phyloP scores from a whole-genome alignment of 2,888 invertebrate species.

The Andrena praecox region DNA sequence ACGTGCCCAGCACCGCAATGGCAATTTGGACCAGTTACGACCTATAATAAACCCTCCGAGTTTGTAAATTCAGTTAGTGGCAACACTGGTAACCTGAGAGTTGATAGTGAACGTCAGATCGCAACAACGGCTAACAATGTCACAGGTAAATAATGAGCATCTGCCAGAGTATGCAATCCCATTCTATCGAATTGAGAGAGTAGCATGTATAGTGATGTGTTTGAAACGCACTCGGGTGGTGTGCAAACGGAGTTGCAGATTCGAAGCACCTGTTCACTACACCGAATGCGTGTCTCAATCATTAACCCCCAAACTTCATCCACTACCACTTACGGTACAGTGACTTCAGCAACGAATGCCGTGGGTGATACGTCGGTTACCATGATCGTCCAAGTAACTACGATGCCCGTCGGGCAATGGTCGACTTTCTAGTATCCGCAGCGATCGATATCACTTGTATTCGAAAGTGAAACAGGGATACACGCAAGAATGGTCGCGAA shows the following conservation, averaged over 20 bases:
- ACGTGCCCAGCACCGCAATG: neutral
- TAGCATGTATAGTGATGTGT: no score
- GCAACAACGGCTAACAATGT: no score
- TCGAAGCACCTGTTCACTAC: neutral
- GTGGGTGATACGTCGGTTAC: neutral
- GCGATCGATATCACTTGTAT: conserved; percentile 39
- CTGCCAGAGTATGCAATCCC: neutral
- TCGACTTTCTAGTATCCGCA: conserved; percentile 11
- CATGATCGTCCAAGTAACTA: neutral
- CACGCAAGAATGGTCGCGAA: conserved; percentile 37
- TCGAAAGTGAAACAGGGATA: conserved; percentile 48
- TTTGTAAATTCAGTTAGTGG: neutral
- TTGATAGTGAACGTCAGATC: neutral
- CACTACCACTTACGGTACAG: neutral
- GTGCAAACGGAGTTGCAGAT: neutral
- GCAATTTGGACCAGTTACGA: neutral
- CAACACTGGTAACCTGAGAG: neutral
- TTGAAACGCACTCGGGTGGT: no score
- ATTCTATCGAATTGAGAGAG: neutral
- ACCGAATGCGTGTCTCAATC: neutral
- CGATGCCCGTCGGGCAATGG: neutral
- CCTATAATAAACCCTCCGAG: neutral
- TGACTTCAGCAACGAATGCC: neutral
- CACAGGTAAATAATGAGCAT: neutral
- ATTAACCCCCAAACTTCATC: neutral